Base-by-base conservation (phyloP, 2,113 vertebrate genomes). In the Xiphophorus maculatus region DNA sequence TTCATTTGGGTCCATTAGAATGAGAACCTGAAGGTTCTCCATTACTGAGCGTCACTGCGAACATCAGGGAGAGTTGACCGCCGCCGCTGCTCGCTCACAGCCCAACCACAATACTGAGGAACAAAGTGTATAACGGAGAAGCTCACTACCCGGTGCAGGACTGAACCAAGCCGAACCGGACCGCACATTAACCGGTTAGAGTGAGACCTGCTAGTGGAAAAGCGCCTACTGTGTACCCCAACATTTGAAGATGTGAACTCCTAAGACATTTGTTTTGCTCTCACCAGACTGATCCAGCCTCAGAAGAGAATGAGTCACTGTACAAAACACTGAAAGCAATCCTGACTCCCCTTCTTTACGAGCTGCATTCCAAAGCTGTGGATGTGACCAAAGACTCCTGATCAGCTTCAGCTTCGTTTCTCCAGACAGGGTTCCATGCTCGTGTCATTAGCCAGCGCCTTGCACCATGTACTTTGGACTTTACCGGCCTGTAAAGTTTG, bases 261-360 rank as follows among this genome's bases (percentile, higher is more conserved):
- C 4, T 13, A 35, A 25, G 65, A 1, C 0, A 0, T 14, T 33
- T 15, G 1, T 19, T 66, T 13, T 28, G 76, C 85, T 89, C 84
- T 54, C 40, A 67, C 35, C 81, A 99, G 97, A 93, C 93, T 32
- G 93, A 86, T 83, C 90, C 91, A 1, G 88, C 95, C 86, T 95
- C 95, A 42, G 95, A 95, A 83, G 89, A 94, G 28, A 96, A 95
- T 58, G 88, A 88, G 5, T 32, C 90, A 69, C 88, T 96, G 86
- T 95, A 96, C 89, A 83, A 76, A 22, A 94, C 94, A 42, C 91
- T 99, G 72, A 96, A 92, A 93, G 94, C 94, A 85, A 94, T 97
- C 88, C 94, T 99, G 91, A 95, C 93, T 71, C 94, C 94, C 76
- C 88, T 94, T 64, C 89, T 98, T 70, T 92, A 95, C 79, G 94